A percentile compares a stretch with the other conserved stretches of the same genome.
Conservation (phyloP, 2,888 invertebrate genomes). For the Athripsodes cinereus region DNA sequence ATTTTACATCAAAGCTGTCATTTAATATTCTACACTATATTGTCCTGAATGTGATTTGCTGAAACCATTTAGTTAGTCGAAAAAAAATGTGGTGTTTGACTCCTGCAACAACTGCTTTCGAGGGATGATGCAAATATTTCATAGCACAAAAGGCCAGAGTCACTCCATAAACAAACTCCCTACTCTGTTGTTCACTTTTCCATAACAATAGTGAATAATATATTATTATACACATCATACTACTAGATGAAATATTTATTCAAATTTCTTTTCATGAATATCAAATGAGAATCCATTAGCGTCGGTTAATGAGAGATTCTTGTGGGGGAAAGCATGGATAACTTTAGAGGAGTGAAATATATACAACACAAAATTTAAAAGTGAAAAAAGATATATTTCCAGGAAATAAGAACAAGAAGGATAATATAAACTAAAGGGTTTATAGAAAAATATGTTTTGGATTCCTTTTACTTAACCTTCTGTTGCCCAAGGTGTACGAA, state of each 20-base stretch:
- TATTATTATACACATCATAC: background rate
- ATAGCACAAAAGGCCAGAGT: slow-evolving; percentile 11
- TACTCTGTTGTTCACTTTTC: slow-evolving; percentile 5
- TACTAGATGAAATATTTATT: slow-evolving; percentile 12
- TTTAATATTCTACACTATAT: too few species aligned
- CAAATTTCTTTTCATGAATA: slow-evolving; percentile 18
- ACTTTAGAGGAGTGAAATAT: background rate
- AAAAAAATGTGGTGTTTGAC: too few species aligned
- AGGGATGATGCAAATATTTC: background rate
- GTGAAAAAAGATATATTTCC: background rate
- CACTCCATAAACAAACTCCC: slow-evolving; percentile 9
- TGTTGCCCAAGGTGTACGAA: too few species aligned
- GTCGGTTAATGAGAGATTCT: slow-evolving; percentile 1
- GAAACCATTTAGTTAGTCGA: too few species aligned
- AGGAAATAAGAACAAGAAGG: background rate
- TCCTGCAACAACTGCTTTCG: background rate
- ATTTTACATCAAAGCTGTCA: too few species aligned
- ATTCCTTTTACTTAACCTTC: background rate
- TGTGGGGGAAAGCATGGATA: background rate
- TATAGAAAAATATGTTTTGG: background rate
- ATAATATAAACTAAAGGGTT: background rate
- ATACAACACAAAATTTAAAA: background rate
- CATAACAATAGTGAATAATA: slow-evolving; percentile 10
- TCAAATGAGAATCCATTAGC: slow-evolving; percentile 11
- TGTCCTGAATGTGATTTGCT: too few species aligned